Evolutionary conservation across 2,113 vertebrate species (phyloP).

Genomic region (Aegithalos caudatus): DNA sequence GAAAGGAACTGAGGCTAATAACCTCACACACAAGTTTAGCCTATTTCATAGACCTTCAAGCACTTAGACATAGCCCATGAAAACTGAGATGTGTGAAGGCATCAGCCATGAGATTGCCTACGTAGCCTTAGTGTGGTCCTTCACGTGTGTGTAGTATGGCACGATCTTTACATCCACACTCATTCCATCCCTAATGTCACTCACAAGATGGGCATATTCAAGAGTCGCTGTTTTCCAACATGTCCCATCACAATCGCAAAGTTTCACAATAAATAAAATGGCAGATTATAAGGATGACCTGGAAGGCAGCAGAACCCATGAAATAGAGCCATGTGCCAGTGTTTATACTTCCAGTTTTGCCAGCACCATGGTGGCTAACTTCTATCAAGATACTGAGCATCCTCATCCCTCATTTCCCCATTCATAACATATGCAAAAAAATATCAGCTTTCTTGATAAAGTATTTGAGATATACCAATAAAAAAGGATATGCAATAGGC

Average conservation of each 20-base stretch:
- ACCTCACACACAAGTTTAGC: not conserved
- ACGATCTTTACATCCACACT: not conserved
- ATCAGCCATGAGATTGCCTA: not conserved
- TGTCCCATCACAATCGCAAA: not conserved
- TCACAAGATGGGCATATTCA: not conserved
- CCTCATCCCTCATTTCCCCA: not conserved
- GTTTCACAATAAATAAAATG: not conserved
- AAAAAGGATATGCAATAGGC: not conserved
- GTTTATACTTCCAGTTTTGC: not conserved
- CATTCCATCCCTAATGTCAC: not conserved
- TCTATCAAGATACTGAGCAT: not conserved
- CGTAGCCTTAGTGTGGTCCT: rapidly evolving
- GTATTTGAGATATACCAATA: not conserved
- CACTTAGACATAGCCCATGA: not conserved
- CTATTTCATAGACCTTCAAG: not conserved
- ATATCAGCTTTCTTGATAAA: not conserved
- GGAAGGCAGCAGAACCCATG: not conserved
- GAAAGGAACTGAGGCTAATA: not conserved
- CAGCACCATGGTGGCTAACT: not conserved
- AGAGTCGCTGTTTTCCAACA: not conserved
- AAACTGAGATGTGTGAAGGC: not conserved
- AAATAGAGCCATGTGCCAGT: not conserved
- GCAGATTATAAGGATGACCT: not conserved
- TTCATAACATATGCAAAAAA: not conserved
- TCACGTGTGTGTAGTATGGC: not conserved